These are phyloP conservation scores for Trachymyrmex septentrionalis DNA, from an alignment of 1,140 invertebrate genomes.

Conservation along the genomic window DNA sequence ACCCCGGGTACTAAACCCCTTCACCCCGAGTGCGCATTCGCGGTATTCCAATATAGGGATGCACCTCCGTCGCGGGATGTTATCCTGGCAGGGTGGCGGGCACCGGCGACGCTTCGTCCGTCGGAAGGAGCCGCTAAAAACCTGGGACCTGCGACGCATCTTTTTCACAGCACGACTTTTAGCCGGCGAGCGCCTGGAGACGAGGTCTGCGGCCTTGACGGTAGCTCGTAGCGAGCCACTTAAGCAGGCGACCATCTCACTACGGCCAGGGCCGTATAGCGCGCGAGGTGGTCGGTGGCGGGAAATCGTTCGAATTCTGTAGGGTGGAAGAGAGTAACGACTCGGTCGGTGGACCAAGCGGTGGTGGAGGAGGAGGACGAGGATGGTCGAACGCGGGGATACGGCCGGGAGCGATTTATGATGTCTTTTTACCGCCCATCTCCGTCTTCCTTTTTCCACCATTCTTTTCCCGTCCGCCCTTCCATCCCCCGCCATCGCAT, in stretches of 20 bases:
- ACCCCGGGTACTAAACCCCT: slow-evolving; percentile 46
- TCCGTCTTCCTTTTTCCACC: slow-evolving; percentile 62
- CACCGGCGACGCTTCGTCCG: slow-evolving; percentile 84
- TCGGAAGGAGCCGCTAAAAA: slow-evolving; percentile 84
- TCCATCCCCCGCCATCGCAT: not conserved
- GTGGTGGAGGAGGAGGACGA: not conserved
- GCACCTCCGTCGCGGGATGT: slow-evolving; percentile 76
- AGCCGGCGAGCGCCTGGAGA: slow-evolving; percentile 77
- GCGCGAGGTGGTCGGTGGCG: slow-evolving; percentile 72
- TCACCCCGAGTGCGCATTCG: slow-evolving; percentile 65
- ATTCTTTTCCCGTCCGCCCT: slow-evolving; percentile 62
- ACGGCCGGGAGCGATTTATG: slow-evolving; percentile 64
- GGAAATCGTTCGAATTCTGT: slow-evolving; percentile 41
- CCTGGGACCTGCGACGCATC: slow-evolving; percentile 75
- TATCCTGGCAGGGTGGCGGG: slow-evolving; percentile 83
- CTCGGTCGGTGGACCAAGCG: slow-evolving; percentile 23
- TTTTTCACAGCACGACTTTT: slow-evolving; percentile 82
- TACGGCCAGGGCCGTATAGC: slow-evolving; percentile 82
- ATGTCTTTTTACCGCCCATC: slow-evolving; percentile 68
- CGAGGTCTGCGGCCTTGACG: slow-evolving; percentile 59
- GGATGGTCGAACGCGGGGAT: slow-evolving; percentile 3
- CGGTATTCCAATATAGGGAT: slow-evolving; percentile 30
- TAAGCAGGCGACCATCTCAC: slow-evolving; percentile 85
- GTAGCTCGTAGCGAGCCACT: slow-evolving; percentile 76
- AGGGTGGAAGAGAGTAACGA: slow-evolving; percentile 58